These are phyloP conservation scores for Bugula neritina DNA, from an alignment of 2,888 invertebrate genomes.

Conservation along the genomic window DNA sequence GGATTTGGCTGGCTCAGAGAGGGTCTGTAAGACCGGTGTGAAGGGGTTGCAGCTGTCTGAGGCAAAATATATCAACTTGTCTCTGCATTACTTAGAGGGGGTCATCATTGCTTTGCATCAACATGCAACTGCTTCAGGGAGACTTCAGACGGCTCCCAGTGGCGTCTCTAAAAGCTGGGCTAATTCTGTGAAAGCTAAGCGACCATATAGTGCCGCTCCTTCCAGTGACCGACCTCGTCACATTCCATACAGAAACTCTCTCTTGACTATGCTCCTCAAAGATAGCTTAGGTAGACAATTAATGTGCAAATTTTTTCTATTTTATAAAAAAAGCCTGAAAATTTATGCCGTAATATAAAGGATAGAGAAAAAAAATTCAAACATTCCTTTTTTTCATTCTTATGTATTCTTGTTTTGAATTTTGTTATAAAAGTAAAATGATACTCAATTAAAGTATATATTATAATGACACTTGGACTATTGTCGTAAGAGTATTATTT, in stretches of 20 bases:
- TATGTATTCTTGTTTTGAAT: no score
- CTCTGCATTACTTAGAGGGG: slow-evolving; percentile 46
- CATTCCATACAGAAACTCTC: slow-evolving; percentile 49
- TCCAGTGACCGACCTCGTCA: slow-evolving; percentile 30
- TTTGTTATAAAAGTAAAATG: no score
- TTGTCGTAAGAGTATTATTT: no score
- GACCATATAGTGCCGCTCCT: slow-evolving; percentile 15
- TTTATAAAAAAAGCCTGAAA: no score
- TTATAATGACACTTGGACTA: no score
- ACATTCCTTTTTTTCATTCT: no score
- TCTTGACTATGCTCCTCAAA: slow-evolving; percentile 48
- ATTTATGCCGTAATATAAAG: background rate
- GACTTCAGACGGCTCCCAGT: background rate
- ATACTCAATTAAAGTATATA: no score
- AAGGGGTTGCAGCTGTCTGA: slow-evolving; percentile 45
- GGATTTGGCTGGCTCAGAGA: slow-evolving; percentile 49
- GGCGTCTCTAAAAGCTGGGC: slow-evolving; percentile 23
- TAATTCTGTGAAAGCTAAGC: background rate
- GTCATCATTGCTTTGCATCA: slow-evolving; percentile 48
- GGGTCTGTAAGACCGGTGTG: slow-evolving; percentile 46
- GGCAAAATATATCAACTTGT: slow-evolving; percentile 49
- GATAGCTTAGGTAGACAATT: slow-evolving; percentile 43
- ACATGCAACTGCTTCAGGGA: slow-evolving; percentile 30
- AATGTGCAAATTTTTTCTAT: no score
- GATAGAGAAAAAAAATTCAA: no score